Conservation (phyloP, 2,888 invertebrate species). For the Keiferia lycopersicella region DNA sequence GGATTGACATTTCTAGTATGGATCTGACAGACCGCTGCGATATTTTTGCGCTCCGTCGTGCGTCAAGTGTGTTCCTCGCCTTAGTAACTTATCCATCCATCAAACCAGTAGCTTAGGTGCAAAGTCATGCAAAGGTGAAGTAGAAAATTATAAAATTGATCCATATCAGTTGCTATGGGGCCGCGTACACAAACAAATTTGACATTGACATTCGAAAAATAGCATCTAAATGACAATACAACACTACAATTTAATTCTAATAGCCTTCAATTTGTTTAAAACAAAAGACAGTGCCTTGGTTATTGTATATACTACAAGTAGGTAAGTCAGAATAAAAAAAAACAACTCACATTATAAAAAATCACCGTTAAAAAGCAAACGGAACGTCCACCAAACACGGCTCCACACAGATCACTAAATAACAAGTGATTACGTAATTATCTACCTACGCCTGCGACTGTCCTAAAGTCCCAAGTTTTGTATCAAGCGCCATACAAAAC, state of each 20-base stretch:
- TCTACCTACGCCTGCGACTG: neutral
- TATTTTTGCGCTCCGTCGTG: no score
- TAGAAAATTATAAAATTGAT: no score
- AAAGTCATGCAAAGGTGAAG: no score
- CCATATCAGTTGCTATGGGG: neutral
- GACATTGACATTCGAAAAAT: slow-evolving; percentile 1
- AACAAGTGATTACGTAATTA: neutral
- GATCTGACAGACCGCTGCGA: no score
- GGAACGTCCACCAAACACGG: neutral
- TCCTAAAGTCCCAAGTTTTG: neutral
- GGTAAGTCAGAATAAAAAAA: no score
- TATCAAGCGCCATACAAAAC: neutral
- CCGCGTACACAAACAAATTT: slow-evolving; percentile 1
- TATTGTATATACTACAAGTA: neutral
- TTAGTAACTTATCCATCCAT: no score
- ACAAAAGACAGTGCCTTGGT: slow-evolving; percentile 1
- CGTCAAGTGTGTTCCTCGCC: no score
- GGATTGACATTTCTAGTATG: no score
- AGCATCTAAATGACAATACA: neutral
- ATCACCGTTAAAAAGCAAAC: neutral
- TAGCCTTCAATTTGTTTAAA: neutral
- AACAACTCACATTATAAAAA: slow-evolving; percentile 5
- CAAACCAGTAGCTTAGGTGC: no score
- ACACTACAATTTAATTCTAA: neutral
- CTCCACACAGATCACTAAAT: neutral